A percentile compares a stretch with the other conserved stretches of the same genome.
Conservation (phyloP, 2,113 vertebrate species). For the Amazona guildingii region DNA sequence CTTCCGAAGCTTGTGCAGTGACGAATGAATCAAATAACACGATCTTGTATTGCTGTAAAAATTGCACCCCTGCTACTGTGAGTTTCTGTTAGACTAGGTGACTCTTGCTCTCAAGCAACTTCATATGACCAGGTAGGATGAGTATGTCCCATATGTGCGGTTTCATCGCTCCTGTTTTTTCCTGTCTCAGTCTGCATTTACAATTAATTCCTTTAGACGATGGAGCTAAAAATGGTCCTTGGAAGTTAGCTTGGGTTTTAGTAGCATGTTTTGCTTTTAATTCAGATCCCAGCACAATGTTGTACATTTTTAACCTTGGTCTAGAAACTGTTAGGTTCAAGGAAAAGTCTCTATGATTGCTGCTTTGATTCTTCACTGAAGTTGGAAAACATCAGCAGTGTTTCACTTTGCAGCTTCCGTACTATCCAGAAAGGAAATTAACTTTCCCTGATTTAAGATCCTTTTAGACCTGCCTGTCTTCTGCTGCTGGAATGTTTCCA, state of each 20-base stretch:
- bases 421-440: constrained; percentile 65
- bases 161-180: not conserved
- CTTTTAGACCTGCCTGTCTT: constrained; percentile 57
- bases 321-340: constrained; percentile 3
- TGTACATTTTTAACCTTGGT: not conserved
- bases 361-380: constrained; percentile 36
- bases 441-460: constrained; percentile 64
- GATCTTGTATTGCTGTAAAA: not conserved
- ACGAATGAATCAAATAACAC: not conserved
- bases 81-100: not conserved
- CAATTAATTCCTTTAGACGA: not conserved
- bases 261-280: not conserved
- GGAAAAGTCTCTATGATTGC: constrained; percentile 16
- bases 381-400: constrained; percentile 48
- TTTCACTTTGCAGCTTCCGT: constrained; percentile 44
- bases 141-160: not conserved
- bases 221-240: not conserved
- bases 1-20: not conserved
- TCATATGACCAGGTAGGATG: not conserved
- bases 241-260: constrained; percentile 10
- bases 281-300: not conserved
- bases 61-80: not conserved
- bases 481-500: constrained; percentile 40
- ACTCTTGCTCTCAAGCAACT: not conserved
- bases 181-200: not conserved